These are phyloP conservation scores for Drosophila ustulata DNA, from an alignment of 2,888 invertebrate genomes.

Conservation along the genomic window DNA sequence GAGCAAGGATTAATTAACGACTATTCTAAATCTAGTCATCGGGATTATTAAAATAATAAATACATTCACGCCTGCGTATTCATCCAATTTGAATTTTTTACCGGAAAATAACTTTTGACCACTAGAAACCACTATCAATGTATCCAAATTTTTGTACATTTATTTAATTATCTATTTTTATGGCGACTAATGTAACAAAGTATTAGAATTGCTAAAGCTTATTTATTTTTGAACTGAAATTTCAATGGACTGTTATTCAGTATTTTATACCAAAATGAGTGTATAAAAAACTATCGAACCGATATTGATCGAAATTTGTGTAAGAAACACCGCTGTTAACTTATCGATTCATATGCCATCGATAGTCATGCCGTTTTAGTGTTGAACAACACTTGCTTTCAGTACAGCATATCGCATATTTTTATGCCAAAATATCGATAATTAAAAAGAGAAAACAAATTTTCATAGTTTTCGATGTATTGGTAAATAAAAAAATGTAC, in stretches of 20 bases:
- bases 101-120: neutral
- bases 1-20: conserved; percentile 62
- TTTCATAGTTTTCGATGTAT: too few species aligned
- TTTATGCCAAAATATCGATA: neutral
- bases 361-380: neutral
- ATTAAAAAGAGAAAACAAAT: too few species aligned
- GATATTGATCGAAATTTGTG: neutral
- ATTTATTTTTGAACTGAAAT: too few species aligned
- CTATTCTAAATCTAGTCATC: conserved; percentile 3
- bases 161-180: too few species aligned
- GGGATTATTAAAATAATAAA: conserved; percentile 30
- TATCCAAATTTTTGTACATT: neutral
- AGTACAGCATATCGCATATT: neutral
- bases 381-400: neutral
- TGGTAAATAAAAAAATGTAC: neutral
- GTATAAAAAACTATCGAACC: too few species aligned
- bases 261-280: too few species aligned
- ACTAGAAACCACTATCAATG: neutral
- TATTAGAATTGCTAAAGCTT: too few species aligned
- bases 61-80: neutral
- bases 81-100: neutral
- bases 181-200: too few species aligned
- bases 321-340: neutral
- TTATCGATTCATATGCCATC: neutral
- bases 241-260: too few species aligned